Evolutionary conservation across 2,888 invertebrate genomes (phyloP).

Genomic region (Osmoderma eremita): DNA sequence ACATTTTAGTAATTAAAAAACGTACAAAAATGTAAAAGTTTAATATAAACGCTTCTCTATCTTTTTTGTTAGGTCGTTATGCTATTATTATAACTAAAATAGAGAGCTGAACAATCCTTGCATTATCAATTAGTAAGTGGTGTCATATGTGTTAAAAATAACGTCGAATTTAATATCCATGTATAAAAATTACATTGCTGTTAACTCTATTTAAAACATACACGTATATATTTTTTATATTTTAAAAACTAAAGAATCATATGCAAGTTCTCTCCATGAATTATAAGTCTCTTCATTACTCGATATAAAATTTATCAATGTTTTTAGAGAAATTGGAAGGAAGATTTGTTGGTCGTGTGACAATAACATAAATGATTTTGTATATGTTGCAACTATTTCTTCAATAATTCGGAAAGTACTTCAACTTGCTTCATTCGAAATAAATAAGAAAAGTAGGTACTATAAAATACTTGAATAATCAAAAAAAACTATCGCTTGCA

Average conservation of each 20-base stretch:
- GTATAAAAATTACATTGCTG: constrained; percentile 27
- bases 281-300: constrained; percentile 1
- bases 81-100: not conserved
- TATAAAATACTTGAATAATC: not conserved
- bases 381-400: no score
- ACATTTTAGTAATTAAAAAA: not conserved
- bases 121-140: not conserved
- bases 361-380: no score
- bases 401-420: no score
- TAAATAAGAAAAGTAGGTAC: not conserved
- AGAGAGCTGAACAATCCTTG: not conserved
- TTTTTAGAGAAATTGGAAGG: no score
- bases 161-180: constrained; percentile 17
- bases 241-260: constrained; percentile 18
- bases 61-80: not conserved
- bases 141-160: constrained; percentile 13
- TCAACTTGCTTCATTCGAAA: no score
- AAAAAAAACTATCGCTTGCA: constrained; percentile 2
- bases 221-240: constrained; percentile 36
- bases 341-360: no score
- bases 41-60: constrained; percentile 29
- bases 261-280: constrained; percentile 1
- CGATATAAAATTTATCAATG: no score
- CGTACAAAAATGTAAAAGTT: not conserved
- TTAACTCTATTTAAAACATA: constrained; percentile 23